A percentile compares a stretch with the other conserved stretches of the same genome.
Conservation (phyloP, 2,797 vertebrate species). For the Crypturellus tataupa region DNA sequence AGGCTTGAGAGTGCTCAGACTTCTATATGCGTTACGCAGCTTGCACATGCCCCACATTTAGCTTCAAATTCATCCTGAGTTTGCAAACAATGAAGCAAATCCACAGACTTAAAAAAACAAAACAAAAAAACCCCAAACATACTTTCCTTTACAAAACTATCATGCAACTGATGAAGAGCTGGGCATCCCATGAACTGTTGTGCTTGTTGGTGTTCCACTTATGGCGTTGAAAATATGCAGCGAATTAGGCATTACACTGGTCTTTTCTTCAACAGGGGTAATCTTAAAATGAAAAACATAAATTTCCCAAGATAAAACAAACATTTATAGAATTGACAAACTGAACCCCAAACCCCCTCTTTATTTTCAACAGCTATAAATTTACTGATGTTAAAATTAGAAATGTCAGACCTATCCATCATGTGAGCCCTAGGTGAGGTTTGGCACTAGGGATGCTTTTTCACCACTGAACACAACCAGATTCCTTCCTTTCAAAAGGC, state of each 20-base stretch:
- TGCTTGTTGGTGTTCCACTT: slow-evolving; percentile 91
- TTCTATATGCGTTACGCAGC: slow-evolving; percentile 20
- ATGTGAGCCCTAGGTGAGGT: not conserved
- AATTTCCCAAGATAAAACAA: not conserved
- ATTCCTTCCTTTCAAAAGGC: not conserved
- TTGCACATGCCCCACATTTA: slow-evolving; percentile 63
- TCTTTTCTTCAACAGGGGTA: slow-evolving; percentile 88
- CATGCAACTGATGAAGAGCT: slow-evolving; percentile 91
- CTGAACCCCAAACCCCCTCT: not conserved
- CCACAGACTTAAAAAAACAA: slow-evolving; percentile 10
- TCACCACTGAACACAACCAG: not conserved
- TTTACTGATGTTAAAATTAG: not conserved
- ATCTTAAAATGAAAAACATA: slow-evolving; percentile 84
- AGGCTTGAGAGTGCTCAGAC: slow-evolving; percentile 61
- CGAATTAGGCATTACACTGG: slow-evolving; percentile 89
- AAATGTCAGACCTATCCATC: not conserved
- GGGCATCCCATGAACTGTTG: slow-evolving; percentile 91
- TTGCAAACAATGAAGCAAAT: slow-evolving; percentile 71
- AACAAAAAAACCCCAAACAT: not conserved
- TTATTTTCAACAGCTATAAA: not conserved
- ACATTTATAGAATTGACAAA: not conserved
- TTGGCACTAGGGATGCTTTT: not conserved
- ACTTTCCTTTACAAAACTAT: slow-evolving; percentile 66
- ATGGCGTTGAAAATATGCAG: slow-evolving; percentile 97
- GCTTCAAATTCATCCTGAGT: slow-evolving; percentile 80